Evolutionary conservation across 92 coral and sea anemone genomes (phyloP), one percentile per base, ranked within the genome.

Genomic region (Zoanthus sociatus): DNA sequence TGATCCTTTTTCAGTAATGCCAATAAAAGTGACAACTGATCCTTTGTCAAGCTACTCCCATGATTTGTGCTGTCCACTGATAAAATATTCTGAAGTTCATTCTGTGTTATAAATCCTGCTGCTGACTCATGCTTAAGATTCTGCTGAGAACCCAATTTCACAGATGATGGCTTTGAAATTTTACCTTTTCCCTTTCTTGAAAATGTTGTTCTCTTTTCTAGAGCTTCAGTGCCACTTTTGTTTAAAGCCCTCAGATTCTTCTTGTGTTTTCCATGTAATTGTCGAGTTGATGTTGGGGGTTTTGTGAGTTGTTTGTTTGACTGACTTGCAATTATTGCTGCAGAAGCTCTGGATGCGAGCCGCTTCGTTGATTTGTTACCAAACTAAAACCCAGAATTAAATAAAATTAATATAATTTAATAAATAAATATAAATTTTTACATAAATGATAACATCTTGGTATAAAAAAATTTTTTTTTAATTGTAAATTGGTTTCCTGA

Each of bases 61-160:
- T 54, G 42, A 46, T 64, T 71, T 55, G 66, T 46, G 47, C 26
- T 44, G 0, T 68, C 75, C 13, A 74, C 20, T 18, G 76, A 66
- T 61, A 64, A 81, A 66, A 81, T 45, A 33, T 81, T 81, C 32
- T 47, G 70, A 14, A 64, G 60, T 53, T 81, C 75, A 66, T 74
- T 81, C 60, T 81, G 58, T 20, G 85, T 81, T 66, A 81, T 81
- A 66, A 64, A 81, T 20, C 85, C 85, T 63, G 75, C 85, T 60
- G 26, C 74, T 54, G 21, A 73, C 20, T 46, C 45, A 30, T 45
- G 74, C 63, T 68, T 81, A 81, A 18, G 31, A 63, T 33, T 81
- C 20, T 64, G 51, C 30, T 47, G 60, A 26, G 56, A 14, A 16
- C 67, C 61, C 21, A 47, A 8, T 5, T 63, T 54, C 31, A 44